Base-by-base conservation (phyloP, 30 jellyfish, hydroid and myxozoan genomes). In the Pelagia noctiluca region DNA sequence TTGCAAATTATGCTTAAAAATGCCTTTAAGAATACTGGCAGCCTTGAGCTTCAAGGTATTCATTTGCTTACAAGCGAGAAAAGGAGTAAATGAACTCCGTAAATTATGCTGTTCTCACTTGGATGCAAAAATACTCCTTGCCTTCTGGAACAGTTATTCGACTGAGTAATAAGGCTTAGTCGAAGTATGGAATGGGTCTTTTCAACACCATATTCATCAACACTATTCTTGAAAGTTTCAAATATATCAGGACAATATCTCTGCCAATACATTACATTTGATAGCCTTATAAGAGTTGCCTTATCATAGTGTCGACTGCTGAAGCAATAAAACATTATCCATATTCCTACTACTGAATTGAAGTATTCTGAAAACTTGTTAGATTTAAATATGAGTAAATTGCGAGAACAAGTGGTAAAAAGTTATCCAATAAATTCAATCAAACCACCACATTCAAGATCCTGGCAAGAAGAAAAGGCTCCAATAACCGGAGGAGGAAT, bases 241-340 rank as follows among this genome's bases (percentile, higher is more conserved):
- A 5, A 42, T 16, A 42, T 5, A 42, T 8, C 57, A 5, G 57
- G 57, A 16, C 8, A 8, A 16, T 8, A 42, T 42, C 16, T 42
- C 66, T 77, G 31, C 88, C 88, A 77, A 63, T 53, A 77, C 48
- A 77, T 30, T 50, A 52, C 34, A 62, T 77, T 77, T 73, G 77
- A 46, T 32, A 77, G 35, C 88, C 88, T 53, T 35, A 77, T 66
- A 28, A 75, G 76, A 23, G 87, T 75, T 12, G 87, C 87, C 35
- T 75, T 75, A 53, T 75, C 32, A 54, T 77, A 77, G 67, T 77
- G 88, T 35, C 48, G 79, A 53, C 80, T 77, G 31, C 49, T 32
- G 38, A 31, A 77, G 50, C 80, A 53, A 35, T 46, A 52, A 29
- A 53, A 77, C 88, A 77, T 52, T 1, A 77, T 63, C 88, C 88